phyloP scores from a whole-genome alignment of 2,113 vertebrate genomes.

The Perccottus glenii region DNA sequence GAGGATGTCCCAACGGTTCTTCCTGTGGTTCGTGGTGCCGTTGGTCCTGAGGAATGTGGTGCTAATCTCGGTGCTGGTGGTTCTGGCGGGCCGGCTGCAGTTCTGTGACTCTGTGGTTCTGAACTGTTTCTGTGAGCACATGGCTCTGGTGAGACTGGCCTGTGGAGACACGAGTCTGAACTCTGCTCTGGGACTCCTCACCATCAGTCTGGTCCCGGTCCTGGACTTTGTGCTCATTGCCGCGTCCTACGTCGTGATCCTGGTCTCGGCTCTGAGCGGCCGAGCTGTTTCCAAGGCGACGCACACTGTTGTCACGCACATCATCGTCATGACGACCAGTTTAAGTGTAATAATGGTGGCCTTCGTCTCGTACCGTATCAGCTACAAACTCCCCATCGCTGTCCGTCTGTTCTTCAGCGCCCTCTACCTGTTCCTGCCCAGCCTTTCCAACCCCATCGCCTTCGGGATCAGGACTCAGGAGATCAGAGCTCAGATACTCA shows the following conservation, averaged over 20 bases:
- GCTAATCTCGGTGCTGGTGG: background rate
- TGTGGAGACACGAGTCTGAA: constrained; percentile 40
- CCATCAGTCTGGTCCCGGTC: background rate
- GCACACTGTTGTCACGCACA: constrained; percentile 48
- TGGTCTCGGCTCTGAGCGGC: constrained; percentile 23
- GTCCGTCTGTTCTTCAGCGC: constrained; percentile 24
- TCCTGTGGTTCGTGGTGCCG: constrained; percentile 19
- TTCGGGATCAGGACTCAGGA: constrained; percentile 40
- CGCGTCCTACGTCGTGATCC: constrained; percentile 32
- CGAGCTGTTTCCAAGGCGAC: constrained; percentile 1
- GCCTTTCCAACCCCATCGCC: constrained; percentile 45
- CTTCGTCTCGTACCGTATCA: constrained; percentile 40
- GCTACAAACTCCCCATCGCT: constrained; percentile 13
- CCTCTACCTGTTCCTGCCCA: constrained; percentile 39
- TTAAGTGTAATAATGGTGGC: constrained; percentile 4
- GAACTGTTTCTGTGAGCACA: constrained; percentile 61
- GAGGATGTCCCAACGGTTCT: background rate
- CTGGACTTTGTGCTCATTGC: constrained; percentile 25
- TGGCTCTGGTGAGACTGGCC: constrained; percentile 48
- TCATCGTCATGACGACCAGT: constrained; percentile 18
- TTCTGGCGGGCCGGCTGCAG: constrained; percentile 2
- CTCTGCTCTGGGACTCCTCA: constrained; percentile 8
- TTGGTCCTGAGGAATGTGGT: constrained; percentile 11
- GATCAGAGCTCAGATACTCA: constrained; percentile 36
- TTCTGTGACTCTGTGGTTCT: constrained; percentile 25